Base-by-base conservation (phyloP, 2,888 invertebrate genomes). In the Gandaritis pyraliata region DNA sequence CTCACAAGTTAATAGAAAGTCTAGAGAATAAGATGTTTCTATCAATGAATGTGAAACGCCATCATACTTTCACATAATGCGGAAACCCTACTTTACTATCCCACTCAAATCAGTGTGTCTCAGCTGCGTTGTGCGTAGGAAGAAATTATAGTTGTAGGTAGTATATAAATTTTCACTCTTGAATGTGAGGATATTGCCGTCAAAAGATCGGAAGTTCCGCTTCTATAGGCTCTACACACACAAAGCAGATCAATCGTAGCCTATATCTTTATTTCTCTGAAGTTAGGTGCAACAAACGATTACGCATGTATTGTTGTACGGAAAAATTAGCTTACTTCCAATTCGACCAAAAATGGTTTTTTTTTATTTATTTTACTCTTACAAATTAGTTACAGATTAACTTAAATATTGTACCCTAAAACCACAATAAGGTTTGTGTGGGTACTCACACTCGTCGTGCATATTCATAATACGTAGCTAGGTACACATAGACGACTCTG, bases 161-260 rank as follows among this genome's bases (percentile, higher is more conserved):
- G 47, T 52, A 58, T 58, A 52, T 52, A 36, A 49, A 60, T 57
- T 41, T 57, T 49, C 59, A 53, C 59, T 59, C 48, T 59, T 58
- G 47, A n/a, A 53, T 36, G 18, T 33, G 39, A 41, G 58, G 51
- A 58, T 48, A 33, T 58, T 38, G 41, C 48, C 43, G 48, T 63
- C 55, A 68, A 58, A 59, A 68, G 64, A 68, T 72, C 75, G 72
- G 75, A 69, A 72, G 74, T 75, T 72, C 71, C 71, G 65, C 65
- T 67, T 55, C 23, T 65, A 58, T 43, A 52, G 47, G 47, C 60
- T 41, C n/a, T 33, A 5, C 47, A 11, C 41, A 47, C 47, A 53
- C 48, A 39, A 50, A 36, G 33, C 11, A 15, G 11, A 15, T 12
- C 15, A 46, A 4, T 11, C 10, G 23, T 36, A 54, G 23, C 13